A percentile compares a stretch with the other conserved stretches of the same genome.
Conservation (phyloP, 2,888 invertebrate species). For the Hypomecis atomaria region DNA sequence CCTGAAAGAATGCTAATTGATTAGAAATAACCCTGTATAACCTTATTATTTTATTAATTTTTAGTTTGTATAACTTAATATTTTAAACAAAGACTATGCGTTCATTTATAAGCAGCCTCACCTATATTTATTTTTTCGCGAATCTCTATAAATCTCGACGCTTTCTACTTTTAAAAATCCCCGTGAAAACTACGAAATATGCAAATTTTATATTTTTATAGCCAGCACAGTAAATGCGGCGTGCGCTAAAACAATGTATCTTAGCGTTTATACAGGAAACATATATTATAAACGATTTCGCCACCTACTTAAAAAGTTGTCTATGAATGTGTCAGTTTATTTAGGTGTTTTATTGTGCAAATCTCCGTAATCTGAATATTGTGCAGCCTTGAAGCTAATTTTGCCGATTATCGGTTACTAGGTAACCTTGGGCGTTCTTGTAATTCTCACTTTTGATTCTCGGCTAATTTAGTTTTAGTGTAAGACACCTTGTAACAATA, state of each 20-base stretch:
- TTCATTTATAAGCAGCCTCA: background rate
- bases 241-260: conserved; percentile 26
- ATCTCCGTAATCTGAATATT: conserved; percentile 6
- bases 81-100: background rate
- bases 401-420: conserved; percentile 17
- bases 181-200: conserved; percentile 15
- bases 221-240: conserved; percentile 23
- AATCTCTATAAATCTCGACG: conserved; percentile 7
- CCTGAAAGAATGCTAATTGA: too few relatives aligned
- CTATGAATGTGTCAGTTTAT: conserved; percentile 27
- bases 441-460: conserved; percentile 3
- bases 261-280: conserved; percentile 24
- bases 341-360: conserved; percentile 12
- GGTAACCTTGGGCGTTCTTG: conserved; percentile 9
- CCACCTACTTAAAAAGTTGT: conserved; percentile 22
- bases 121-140: conserved; percentile 3
- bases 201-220: conserved; percentile 22
- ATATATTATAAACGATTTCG: conserved; percentile 24
- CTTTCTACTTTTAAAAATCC: conserved; percentile 7
- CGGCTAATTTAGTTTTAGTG: background rate
- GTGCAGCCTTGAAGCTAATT: conserved; percentile 11
- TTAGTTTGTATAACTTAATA: too few relatives aligned
- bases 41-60: too few relatives aligned
- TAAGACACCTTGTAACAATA: background rate
- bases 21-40: too few relatives aligned